Conservation (phyloP, 30 jellyfish, hydroid and myxozoan genomes). For the Turritopsis rubra region DNA sequence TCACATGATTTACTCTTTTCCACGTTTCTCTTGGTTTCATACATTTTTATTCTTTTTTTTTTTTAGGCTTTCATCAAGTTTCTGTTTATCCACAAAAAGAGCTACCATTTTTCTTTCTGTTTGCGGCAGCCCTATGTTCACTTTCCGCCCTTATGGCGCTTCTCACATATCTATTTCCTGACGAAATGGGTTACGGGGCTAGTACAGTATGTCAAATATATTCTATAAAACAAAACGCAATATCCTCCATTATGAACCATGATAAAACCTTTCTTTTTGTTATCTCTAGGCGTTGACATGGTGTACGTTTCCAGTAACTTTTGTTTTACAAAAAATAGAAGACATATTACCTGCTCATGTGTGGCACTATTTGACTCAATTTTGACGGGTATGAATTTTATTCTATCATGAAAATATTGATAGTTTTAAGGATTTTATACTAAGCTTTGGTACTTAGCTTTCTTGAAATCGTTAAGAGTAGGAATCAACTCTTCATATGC, state of each 20-base stretch:
- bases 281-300: slow-evolving; percentile 64
- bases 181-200: slow-evolving; percentile 81
- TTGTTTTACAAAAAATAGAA: slow-evolving; percentile 70
- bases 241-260: background rate
- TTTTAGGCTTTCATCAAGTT: slow-evolving; percentile 66
- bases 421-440: no score
- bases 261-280: background rate
- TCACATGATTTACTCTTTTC: background rate
- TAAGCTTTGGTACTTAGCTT: background rate
- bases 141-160: slow-evolving; percentile 83
- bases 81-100: slow-evolving; percentile 89
- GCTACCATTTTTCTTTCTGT: slow-evolving; percentile 75
- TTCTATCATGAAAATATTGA: background rate
- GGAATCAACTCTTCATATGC: no score
- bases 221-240: background rate
- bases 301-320: slow-evolving; percentile 66
- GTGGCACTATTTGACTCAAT: slow-evolving; percentile 51
- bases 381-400: background rate
- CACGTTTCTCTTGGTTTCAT: background rate
- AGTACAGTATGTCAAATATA: slow-evolving; percentile 41
- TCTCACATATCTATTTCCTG: slow-evolving; percentile 84
- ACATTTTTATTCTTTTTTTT: no score
- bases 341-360: slow-evolving; percentile 74
- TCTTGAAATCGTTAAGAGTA: background rate
- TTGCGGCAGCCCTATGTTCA: slow-evolving; percentile 86